phyloP scores from a whole-genome alignment of 2,113 vertebrate genomes.

The Ornithorhynchus anatinus region DNA sequence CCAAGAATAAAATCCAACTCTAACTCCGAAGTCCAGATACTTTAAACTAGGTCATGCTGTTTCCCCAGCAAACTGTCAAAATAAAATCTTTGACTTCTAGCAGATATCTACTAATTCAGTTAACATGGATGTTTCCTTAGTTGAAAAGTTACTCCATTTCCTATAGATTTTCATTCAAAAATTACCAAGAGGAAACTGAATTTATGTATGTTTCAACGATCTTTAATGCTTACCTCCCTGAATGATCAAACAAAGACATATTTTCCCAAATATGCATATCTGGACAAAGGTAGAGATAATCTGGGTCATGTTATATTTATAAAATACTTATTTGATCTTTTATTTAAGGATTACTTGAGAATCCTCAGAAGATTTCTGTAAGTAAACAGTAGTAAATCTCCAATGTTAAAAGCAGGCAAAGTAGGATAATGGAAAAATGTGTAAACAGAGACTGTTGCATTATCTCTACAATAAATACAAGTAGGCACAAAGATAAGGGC shows the following conservation, averaged over 20 bases:
- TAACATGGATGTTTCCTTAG: too few species aligned
- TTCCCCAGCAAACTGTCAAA: too few species aligned
- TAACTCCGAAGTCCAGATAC: too few species aligned
- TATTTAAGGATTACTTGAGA: not conserved
- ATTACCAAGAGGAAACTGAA: not conserved
- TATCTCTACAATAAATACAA: not conserved
- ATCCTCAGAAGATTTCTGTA: not conserved
- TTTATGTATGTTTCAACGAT: not conserved
- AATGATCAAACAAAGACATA: not conserved
- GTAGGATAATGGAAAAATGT: not conserved
- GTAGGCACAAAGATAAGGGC: not conserved
- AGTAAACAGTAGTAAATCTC: not conserved
- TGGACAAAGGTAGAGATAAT: not conserved
- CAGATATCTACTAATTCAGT: too few species aligned
- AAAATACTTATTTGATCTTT: not conserved
- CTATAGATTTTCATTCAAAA: too few species aligned
- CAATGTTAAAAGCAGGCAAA: not conserved
- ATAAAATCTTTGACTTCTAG: too few species aligned
- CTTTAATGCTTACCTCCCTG: not conserved
- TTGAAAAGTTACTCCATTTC: too few species aligned
- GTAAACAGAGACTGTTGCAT: not conserved
- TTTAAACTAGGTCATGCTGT: too few species aligned
- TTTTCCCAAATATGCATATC: not conserved
- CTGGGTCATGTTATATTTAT: not conserved
- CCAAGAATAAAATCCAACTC: too few species aligned